Base-by-base conservation (phyloP, 2,888 invertebrate genomes). In the Iphiclides podalirius region DNA sequence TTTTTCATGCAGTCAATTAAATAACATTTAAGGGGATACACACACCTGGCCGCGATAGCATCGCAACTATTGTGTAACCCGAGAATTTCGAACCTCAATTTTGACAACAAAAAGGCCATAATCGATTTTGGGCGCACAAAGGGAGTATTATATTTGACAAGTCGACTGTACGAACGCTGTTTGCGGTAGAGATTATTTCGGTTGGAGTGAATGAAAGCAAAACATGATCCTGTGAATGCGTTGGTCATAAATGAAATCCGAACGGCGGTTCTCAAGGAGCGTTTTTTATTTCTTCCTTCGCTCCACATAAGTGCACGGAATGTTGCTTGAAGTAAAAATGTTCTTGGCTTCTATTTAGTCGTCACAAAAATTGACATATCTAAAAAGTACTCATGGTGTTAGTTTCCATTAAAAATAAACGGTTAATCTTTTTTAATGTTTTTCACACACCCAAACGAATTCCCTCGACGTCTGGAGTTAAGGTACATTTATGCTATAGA, bases 121-220 rank as follows among this genome's bases (percentile, higher is more conserved):
- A 88, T 88, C 88, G 88, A 87, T 87, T 88, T 86, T 79, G 66
- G 74, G 72, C 67, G 58, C 69, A 85, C 85, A 88, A 87, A 84
- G 73, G 73, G 61, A 59, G 80, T 71, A 84, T 87, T 87, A 84
- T 88, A 82, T 85, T 82, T 88, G 83, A 81, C 86, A 83, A 86
- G 83, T 84, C 85, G 79, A 80, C 84, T 85, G 85, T 77, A 79
- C 75, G 75, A 74, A 71, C 75, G 76, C 67, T 88, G 88, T 87
- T 88, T 88, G 88, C 80, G 86, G 87, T 87, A 73, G 73, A 81
- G 88, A 88, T 88, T 88, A 87, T 87, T 88, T 87, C 84, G 88
- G 85, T 73, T 85, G 86, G 70, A 87, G 80, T 84, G 88, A 88
- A 88, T 84, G 79, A 79, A 86, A 78, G 87, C 86, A 86, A 85